Percentiles rank a stretch among this genome's conserved stretches.
Conservation (phyloP, 2,113 vertebrate genomes). For the Thryonomys swinderianus region DNA sequence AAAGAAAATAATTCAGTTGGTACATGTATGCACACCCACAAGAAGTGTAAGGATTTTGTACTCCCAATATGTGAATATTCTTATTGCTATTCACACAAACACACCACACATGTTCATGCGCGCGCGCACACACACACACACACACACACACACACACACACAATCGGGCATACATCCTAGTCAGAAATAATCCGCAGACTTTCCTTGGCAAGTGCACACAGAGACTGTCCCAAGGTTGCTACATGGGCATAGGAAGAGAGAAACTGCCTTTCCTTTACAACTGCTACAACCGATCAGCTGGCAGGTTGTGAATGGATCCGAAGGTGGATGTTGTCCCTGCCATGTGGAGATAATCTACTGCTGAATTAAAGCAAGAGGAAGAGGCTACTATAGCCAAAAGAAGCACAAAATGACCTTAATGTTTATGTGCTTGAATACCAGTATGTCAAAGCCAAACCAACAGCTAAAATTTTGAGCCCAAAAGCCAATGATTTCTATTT, state of each 20-base stretch:
- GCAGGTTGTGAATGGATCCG: background rate
- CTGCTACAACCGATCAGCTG: background rate
- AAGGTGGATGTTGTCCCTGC: background rate
- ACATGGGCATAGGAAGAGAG: background rate
- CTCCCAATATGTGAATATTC: too few species aligned
- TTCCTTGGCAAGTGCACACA: background rate
- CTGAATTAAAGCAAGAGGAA: conserved; percentile 51
- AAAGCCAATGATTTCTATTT: background rate
- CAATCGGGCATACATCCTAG: background rate
- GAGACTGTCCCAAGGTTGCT: conserved; percentile 4
- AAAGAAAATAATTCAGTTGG: background rate
- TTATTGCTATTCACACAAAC: accelerated
- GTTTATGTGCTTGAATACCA: background rate
- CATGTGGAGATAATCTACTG: conserved; percentile 47
- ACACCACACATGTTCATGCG: background rate
- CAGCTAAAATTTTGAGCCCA: background rate
- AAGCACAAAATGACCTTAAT: background rate
- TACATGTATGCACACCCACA: background rate
- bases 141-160: background rate
- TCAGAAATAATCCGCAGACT: conserved; percentile 20
- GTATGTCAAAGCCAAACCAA: background rate
- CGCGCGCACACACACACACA: background rate
- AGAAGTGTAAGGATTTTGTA: background rate
- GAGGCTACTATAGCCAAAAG: background rate
- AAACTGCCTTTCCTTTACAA: background rate